Conservation (phyloP, 2,888 invertebrate genomes). For the Drosophila picticornis region DNA sequence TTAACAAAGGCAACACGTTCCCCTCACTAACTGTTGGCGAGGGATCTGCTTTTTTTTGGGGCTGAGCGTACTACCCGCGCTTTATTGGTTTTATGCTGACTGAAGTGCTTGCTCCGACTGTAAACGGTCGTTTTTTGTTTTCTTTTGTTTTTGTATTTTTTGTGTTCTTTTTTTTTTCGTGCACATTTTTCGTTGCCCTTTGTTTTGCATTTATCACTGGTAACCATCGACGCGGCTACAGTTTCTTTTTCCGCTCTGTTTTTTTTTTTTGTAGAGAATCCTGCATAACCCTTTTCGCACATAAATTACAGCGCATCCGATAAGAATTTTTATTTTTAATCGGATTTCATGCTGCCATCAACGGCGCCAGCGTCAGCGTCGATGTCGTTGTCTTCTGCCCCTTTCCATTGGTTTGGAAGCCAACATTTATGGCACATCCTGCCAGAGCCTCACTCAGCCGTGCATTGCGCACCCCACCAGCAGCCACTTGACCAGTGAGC, state of each 20-base stretch:
- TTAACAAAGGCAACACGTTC: conserved; percentile 74
- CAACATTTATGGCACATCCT: conserved; percentile 79
- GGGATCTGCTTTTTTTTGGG: conserved; percentile 13
- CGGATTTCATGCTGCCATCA: conserved; percentile 82
- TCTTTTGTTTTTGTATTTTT: conserved; percentile 34
- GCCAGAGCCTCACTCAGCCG: conserved; percentile 60
- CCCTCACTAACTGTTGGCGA: conserved; percentile 28
- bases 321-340: conserved; percentile 83
- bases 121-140: conserved; percentile 50
- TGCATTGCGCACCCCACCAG: conserved; percentile 40
- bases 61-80: conserved; percentile 50
- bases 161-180: conserved; percentile 42
- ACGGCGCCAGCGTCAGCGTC: conserved; percentile 66
- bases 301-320: conserved; percentile 83
- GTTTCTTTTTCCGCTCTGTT: conserved; percentile 58
- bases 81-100: conserved; percentile 77
- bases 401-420: conserved; percentile 63
- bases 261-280: conserved; percentile 22
- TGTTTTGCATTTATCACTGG: conserved; percentile 77
- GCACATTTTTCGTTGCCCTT: conserved; percentile 74
- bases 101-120: conserved; percentile 64
- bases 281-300: conserved; percentile 82
- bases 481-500: conserved; percentile 69
- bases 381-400: conserved; percentile 47
- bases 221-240: conserved; percentile 76